Percentiles rank a stretch among this genome's conserved stretches.
phyloP scores from a whole-genome alignment of 2,113 vertebrate genomes.

The Brevimyrus niger region DNA sequence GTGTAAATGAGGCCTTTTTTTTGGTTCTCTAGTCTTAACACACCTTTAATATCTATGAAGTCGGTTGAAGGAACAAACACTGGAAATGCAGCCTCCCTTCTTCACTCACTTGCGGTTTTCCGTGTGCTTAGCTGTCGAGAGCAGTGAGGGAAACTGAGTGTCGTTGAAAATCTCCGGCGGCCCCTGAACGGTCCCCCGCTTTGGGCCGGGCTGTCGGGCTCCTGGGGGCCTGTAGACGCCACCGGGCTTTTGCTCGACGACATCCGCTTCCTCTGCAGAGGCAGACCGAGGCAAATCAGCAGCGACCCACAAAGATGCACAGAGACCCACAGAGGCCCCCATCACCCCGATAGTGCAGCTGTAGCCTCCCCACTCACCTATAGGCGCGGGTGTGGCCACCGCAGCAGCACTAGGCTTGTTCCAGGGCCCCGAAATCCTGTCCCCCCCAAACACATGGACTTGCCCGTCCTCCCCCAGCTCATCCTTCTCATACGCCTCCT shows the following conservation, averaged over 20 bases:
- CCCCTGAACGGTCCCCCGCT: constrained; percentile 67
- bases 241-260: constrained; percentile 69
- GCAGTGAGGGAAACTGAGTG: constrained; percentile 87
- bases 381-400: constrained; percentile 55
- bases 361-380: constrained; percentile 61
- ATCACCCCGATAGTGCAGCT: background rate
- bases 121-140: constrained; percentile 86
- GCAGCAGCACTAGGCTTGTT: constrained; percentile 76
- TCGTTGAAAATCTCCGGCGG: constrained; percentile 93
- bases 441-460: constrained; percentile 66
- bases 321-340: background rate
- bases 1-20: background rate
- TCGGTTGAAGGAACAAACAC: no score
- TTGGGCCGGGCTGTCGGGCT: constrained; percentile 68
- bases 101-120: constrained; percentile 87
- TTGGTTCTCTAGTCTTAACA: background rate
- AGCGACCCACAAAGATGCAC: background rate
- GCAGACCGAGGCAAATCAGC: background rate
- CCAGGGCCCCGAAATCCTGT: constrained; percentile 87
- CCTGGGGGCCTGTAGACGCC: constrained; percentile 94
- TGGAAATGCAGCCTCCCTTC: background rate
- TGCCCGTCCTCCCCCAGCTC: constrained; percentile 83
- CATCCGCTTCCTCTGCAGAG: constrained; percentile 58
- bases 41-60: background rate
- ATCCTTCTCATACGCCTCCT: constrained; percentile 89